These are phyloP conservation scores for Acridotheres tristis DNA, from an alignment of 2,797 vertebrate genomes.

Conservation along the genomic window DNA sequence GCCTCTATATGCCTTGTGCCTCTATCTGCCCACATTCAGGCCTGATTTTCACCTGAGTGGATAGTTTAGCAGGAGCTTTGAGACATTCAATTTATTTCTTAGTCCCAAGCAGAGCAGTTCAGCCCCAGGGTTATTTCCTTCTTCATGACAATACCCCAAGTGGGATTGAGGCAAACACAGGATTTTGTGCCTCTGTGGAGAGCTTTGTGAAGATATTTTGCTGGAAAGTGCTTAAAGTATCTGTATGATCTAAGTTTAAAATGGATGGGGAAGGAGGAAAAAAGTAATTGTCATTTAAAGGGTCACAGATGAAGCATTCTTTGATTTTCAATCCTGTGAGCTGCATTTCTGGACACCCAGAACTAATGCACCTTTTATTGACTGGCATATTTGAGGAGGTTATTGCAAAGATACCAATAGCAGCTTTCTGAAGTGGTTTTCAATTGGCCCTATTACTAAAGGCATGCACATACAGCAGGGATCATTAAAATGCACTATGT, in stretches of 20 bases:
- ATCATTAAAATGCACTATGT: conserved; percentile 16
- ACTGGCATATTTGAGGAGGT: background rate
- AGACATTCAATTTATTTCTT: background rate
- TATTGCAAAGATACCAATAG: conserved; percentile 50
- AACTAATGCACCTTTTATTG: conserved; percentile 55
- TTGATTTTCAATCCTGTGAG: conserved; percentile 20
- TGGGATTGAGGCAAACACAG: background rate
- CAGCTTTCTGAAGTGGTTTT: conserved; percentile 48
- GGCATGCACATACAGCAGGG: background rate
- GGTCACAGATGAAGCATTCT: conserved; percentile 46
- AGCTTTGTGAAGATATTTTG: background rate
- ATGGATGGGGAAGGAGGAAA: background rate
- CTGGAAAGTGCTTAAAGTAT: conserved; percentile 26
- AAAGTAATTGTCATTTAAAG: conserved; percentile 9
- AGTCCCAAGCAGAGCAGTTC: background rate
- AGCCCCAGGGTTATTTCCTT: background rate
- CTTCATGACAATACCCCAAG: background rate
- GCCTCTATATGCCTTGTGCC: background rate
- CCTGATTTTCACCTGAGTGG: background rate
- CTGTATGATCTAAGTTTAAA: conserved; percentile 20
- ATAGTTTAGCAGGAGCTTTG: background rate
- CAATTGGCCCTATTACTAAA: conserved; percentile 29
- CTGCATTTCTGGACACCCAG: conserved; percentile 5
- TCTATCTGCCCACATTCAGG: background rate
- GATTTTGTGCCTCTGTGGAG: background rate